Conservation (phyloP, 2,888 invertebrate genomes). For the Ceramica pisi region DNA sequence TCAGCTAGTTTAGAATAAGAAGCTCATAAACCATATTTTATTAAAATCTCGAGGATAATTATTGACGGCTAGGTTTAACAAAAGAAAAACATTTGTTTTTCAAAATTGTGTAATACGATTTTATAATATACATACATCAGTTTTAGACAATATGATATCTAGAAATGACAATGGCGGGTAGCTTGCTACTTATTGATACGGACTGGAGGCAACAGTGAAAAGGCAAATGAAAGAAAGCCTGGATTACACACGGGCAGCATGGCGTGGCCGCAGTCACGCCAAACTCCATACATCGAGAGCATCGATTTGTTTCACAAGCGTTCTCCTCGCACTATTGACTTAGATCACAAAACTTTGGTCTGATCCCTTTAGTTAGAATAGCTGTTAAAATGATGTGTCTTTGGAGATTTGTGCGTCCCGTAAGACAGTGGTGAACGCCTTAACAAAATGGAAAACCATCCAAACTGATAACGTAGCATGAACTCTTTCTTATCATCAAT, state of each 20-base stretch:
- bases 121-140: slow-evolving; percentile 65
- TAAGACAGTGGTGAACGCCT: slow-evolving; percentile 16
- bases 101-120: slow-evolving; percentile 61
- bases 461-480: background rate
- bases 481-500: slow-evolving; percentile 4
- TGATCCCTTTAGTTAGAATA: background rate
- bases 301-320: slow-evolving; percentile 16
- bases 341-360: slow-evolving; percentile 25
- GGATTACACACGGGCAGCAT: slow-evolving; percentile 6
- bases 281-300: slow-evolving; percentile 6
- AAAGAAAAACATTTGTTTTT: slow-evolving; percentile 26
- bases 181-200: slow-evolving; percentile 35
- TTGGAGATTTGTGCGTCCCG: slow-evolving; percentile 24
- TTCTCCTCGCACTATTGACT: background rate
- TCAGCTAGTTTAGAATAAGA: no score
- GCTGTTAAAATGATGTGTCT: slow-evolving; percentile 12
- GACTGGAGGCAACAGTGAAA: slow-evolving; percentile 10
- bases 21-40: background rate
- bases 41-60: background rate
- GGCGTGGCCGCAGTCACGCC: background rate
- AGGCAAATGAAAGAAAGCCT: slow-evolving; percentile 31
- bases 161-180: slow-evolving; percentile 57
- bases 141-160: slow-evolving; percentile 57
- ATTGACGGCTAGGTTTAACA: background rate
- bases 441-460: background rate